Base-by-base conservation (phyloP, 2,888 invertebrate genomes). In the Cephus sareptanus region DNA sequence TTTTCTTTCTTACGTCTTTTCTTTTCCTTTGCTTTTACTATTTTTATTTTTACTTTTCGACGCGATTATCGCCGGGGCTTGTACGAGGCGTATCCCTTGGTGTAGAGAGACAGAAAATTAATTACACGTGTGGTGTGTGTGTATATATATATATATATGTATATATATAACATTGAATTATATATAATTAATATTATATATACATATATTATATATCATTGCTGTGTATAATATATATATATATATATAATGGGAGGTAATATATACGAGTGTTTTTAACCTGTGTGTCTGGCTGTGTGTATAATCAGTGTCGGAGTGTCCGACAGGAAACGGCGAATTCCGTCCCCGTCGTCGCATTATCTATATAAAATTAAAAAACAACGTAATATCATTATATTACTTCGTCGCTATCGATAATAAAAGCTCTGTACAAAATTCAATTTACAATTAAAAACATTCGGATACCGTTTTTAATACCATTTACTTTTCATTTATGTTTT, bases 301-400 rank as follows among this genome's bases (percentile, higher is more conserved):
- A 56, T 56, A 56, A 56, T 56, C 15, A 56, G 56, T 56, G 56
- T 56, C 56, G 56, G 56, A 56, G 56, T 56, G 56, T 56, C 56
- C 0, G 56, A 56, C 56, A 56, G 56, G 23, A 56, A 56, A 56
- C 56, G 56, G 9, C 56, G 9, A 56, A 23, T 15, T 23, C 23
- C 56, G 23, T 56, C 1, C 23, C 56, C 56, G 23, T 56, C 15
- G 15, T 75, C 69, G 70, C 31, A 35, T 69, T 85, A 89, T 87
- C 89, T 89, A 89, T 90, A 89, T 89, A 90, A 90, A 91, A 91
- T 91, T 91, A 90, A 90, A 90, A 91, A 90, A 90, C 90, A 91
- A 91, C 90, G 89, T 90, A 91, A 91, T 91, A 89, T 90, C 85
- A 87, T 88, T 89, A 89, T 89, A 89, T 90, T 90, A 90, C 90